phyloP scores from a whole-genome alignment of 1,140 invertebrate genomes.

The Papilio polyxenes region DNA sequence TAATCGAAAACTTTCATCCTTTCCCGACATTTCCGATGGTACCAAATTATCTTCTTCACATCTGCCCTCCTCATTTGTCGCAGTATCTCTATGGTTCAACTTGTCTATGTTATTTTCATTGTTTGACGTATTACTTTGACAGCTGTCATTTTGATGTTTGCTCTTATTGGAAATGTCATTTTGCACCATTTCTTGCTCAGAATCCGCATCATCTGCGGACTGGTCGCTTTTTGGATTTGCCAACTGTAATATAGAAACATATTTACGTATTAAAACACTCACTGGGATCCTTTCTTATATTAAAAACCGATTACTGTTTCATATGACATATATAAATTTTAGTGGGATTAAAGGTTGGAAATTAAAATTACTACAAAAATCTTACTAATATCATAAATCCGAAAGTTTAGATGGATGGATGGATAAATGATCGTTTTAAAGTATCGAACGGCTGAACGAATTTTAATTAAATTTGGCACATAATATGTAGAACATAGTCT shows the following conservation, averaged over 20 bases:
- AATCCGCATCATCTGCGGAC: constrained; percentile 55
- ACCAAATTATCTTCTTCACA: neutral
- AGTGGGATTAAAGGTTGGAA: no score
- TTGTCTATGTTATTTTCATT: constrained; percentile 12
- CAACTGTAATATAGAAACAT: constrained; percentile 54
- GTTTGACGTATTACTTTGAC: neutral
- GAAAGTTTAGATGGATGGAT: no score
- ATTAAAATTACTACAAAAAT: no score
- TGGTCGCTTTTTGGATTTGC: constrained; percentile 64
- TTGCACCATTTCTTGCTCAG: constrained; percentile 54
- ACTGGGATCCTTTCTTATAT: no score
- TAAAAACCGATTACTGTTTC: no score
- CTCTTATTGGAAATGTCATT: neutral
- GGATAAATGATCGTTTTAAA: no score
- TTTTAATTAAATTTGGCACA: no score
- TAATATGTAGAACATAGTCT: no score
- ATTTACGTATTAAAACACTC: neutral
- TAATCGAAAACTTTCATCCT: constrained; percentile 5
- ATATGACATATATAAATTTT: no score
- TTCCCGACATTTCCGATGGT: neutral
- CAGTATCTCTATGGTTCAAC: constrained; percentile 1
- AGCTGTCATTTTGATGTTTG: constrained; percentile 5
- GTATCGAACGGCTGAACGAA: no score
- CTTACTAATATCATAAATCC: no score
- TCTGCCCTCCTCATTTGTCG: neutral